phyloP scores from a whole-genome alignment of 2,888 invertebrate species.

The Baronia brevicornis region DNA sequence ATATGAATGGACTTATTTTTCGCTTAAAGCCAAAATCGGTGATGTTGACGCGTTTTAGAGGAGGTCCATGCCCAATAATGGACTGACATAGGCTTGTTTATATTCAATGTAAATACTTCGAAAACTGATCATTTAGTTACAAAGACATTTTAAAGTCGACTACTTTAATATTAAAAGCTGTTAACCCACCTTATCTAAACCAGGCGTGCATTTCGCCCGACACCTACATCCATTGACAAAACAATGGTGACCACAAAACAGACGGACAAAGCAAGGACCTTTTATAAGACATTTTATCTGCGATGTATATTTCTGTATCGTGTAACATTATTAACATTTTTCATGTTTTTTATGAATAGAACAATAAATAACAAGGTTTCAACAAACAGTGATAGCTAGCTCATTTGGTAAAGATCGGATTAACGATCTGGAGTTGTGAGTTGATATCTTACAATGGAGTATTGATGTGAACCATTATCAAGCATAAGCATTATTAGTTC shows the following conservation, averaged over 20 bases:
- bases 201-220: conserved; percentile 30
- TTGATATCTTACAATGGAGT: too few species aligned
- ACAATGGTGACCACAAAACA: conserved; percentile 18
- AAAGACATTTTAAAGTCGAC: conserved; percentile 13
- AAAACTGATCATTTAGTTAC: conserved; percentile 6
- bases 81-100: too few species aligned
- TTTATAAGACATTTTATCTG: conserved; percentile 13
- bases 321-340: conserved; percentile 1
- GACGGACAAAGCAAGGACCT: conserved; percentile 14
- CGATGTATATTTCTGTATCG: conserved; percentile 8
- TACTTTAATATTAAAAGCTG: conserved; percentile 23
- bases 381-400: too few species aligned
- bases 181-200: conserved; percentile 42
- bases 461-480: too few species aligned
- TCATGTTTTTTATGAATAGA: background rate
- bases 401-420: too few species aligned
- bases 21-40: too few species aligned
- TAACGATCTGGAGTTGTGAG: too few species aligned
- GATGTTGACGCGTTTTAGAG: too few species aligned
- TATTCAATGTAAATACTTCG: conserved; percentile 8
- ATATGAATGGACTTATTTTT: too few species aligned
- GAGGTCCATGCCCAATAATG: too few species aligned
- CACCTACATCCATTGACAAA: conserved; percentile 51
- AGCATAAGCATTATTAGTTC: too few species aligned
- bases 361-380: too few species aligned